Conservation (phyloP, 2,888 invertebrate genomes). For the Zaprionus bogoriensis region DNA sequence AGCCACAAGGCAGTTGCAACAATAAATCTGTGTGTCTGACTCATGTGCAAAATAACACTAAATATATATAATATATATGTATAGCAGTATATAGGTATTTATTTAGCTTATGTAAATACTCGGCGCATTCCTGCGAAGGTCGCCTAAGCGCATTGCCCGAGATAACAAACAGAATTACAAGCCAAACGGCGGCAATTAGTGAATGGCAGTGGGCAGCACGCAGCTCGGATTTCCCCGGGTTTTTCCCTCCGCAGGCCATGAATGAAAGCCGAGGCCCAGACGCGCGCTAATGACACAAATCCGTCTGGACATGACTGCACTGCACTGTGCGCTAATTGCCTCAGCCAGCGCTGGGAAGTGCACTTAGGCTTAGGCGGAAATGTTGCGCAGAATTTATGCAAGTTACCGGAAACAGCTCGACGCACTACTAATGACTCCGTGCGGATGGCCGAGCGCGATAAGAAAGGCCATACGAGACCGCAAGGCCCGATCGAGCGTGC, state of each 20-base stretch:
- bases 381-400: constrained; percentile 64
- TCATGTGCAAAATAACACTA: constrained; percentile 71
- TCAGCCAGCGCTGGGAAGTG: constrained; percentile 62
- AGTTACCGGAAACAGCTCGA: constrained; percentile 67
- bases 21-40: constrained; percentile 74
- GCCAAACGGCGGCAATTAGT: constrained; percentile 66
- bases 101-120: constrained; percentile 16
- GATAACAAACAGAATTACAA: constrained; percentile 65
- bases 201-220: no score
- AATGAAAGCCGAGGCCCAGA: constrained; percentile 51
- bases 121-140: constrained; percentile 4
- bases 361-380: constrained; percentile 67
- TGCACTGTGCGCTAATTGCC: constrained; percentile 55
- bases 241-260: constrained; percentile 63
- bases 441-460: constrained; percentile 37
- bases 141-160: constrained; percentile 55
- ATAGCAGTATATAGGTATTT: not conserved
- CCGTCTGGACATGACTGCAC: constrained; percentile 59
- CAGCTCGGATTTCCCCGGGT: constrained; percentile 60
- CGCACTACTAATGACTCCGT: constrained; percentile 61
- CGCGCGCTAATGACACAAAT: constrained; percentile 69
- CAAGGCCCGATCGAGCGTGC: not conserved
- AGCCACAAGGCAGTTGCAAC: constrained; percentile 56
- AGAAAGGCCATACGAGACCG: constrained; percentile 40
- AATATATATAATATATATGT: not conserved